phyloP scores from a whole-genome alignment of 2,797 vertebrate genomes.

The Avahi laniger region DNA sequence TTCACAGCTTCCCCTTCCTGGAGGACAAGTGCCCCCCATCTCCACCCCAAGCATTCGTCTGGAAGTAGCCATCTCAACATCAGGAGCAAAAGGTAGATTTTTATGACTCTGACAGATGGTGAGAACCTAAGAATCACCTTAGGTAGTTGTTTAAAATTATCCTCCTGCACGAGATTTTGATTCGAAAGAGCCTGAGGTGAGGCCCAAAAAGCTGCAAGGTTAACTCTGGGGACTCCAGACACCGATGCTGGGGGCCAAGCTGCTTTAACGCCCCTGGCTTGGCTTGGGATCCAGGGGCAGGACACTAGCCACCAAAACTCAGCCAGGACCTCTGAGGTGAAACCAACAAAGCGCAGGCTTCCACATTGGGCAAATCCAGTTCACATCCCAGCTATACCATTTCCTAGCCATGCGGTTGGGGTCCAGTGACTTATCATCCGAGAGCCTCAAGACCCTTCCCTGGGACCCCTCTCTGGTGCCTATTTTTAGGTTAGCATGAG shows the following conservation, averaged over 20 bases:
- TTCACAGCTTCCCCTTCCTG: background rate
- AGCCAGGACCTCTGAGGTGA: background rate
- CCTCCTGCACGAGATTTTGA: background rate
- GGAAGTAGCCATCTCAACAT: background rate
- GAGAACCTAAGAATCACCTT: background rate
- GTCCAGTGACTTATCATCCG: slow-evolving; percentile 4
- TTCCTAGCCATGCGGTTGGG: background rate
- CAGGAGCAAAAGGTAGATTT: background rate
- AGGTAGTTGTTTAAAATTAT: background rate
- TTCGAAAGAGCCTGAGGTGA: background rate
- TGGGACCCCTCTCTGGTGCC: background rate
- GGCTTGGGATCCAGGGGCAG: background rate
- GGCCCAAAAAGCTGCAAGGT: background rate
- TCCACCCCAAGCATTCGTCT: background rate
- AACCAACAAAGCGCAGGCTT: slow-evolving; percentile 51
- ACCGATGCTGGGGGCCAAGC: background rate
- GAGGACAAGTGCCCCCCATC: background rate
- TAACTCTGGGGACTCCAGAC: background rate
- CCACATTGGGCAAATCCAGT: background rate
- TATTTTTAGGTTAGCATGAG: slow-evolving; percentile 21
- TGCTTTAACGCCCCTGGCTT: background rate
- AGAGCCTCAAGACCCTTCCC: background rate
- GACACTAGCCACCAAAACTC: background rate
- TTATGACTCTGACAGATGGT: background rate
- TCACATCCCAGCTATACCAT: background rate